Evolutionary conservation across 2,888 invertebrate species (phyloP).

Genomic region (Phalera bucephala): DNA sequence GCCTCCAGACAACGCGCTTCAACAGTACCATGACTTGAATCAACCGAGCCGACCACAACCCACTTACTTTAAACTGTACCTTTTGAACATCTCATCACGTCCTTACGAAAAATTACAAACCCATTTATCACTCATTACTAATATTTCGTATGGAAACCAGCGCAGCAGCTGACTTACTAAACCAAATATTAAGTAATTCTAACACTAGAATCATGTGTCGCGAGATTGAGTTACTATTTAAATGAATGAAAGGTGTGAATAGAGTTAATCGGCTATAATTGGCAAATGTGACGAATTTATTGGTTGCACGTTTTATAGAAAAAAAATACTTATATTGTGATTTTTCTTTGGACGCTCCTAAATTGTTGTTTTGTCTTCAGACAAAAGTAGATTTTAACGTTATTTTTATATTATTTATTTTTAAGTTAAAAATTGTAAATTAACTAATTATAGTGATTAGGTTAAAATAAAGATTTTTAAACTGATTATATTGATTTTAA

Average conservation of each 20-base stretch:
- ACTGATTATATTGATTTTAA: constrained; percentile 10
- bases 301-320: constrained; percentile 41
- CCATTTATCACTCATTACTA: constrained; percentile 29
- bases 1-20: constrained; percentile 66
- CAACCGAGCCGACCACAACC: constrained; percentile 28
- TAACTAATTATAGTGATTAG: constrained; percentile 75
- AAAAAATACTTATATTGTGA: constrained; percentile 47
- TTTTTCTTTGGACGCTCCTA: constrained; percentile 58
- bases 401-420: constrained; percentile 81
- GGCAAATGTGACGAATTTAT: constrained; percentile 44
- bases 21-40: constrained; percentile 74
- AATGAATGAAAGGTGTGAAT: constrained; percentile 29
- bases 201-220: constrained; percentile 25
- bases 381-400: constrained; percentile 65
- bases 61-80: constrained; percentile 46
- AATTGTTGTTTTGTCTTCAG: constrained; percentile 68
- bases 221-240: constrained; percentile 22
- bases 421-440: constrained; percentile 79
- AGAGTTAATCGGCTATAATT: constrained; percentile 26
- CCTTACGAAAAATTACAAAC: constrained; percentile 50
- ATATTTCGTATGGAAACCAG: constrained; percentile 23
- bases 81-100: constrained; percentile 59
- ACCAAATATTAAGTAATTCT: constrained; percentile 41
- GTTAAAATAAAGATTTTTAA: constrained; percentile 53
- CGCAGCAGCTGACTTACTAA: constrained; percentile 47